Percentiles rank a stretch among this genome's conserved stretches.
These are phyloP conservation scores for Theristicus caerulescens DNA, from an alignment of 2,113 vertebrate species.

Conservation along the genomic window DNA sequence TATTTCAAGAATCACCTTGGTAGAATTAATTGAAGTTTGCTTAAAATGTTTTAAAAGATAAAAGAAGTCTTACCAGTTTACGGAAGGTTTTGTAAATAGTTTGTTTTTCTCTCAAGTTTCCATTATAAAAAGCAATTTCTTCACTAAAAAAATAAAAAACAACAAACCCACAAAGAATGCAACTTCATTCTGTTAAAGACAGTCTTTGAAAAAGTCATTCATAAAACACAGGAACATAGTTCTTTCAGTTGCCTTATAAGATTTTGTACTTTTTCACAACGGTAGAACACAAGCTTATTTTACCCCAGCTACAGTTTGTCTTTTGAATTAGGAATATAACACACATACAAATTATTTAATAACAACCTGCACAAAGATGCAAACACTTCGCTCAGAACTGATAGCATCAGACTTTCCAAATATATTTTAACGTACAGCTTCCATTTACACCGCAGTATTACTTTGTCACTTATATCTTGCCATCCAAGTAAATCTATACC, in stretches of 20 bases:
- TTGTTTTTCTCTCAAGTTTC: conserved; percentile 92
- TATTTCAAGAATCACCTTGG: not conserved
- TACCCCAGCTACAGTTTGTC: not conserved
- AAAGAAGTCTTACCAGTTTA: conserved; percentile 85
- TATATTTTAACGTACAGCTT: not conserved
- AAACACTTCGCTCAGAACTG: not conserved
- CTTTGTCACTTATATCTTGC: not conserved
- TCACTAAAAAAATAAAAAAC: conserved; percentile 78
- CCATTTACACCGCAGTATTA: not conserved
- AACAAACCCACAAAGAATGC: not conserved
- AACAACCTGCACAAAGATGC: not conserved
- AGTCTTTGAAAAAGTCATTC: not conserved
- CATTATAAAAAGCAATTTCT: conserved; percentile 98
- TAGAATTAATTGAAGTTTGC: not conserved
- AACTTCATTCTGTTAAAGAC: not conserved
- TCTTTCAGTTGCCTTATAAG: not conserved
- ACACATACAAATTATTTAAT: not conserved
- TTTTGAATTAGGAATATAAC: not conserved
- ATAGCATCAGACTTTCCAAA: not conserved
- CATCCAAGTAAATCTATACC: conserved; percentile 69
- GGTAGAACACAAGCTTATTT: not conserved
- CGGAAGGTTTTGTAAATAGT: conserved; percentile 90
- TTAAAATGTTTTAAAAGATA: not conserved
- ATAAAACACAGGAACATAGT: not conserved
- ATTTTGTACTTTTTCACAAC: not conserved